Percentiles rank a stretch among this genome's conserved stretches.
phyloP scores from a whole-genome alignment of 2,888 invertebrate genomes.

The Halictus ligatus region DNA sequence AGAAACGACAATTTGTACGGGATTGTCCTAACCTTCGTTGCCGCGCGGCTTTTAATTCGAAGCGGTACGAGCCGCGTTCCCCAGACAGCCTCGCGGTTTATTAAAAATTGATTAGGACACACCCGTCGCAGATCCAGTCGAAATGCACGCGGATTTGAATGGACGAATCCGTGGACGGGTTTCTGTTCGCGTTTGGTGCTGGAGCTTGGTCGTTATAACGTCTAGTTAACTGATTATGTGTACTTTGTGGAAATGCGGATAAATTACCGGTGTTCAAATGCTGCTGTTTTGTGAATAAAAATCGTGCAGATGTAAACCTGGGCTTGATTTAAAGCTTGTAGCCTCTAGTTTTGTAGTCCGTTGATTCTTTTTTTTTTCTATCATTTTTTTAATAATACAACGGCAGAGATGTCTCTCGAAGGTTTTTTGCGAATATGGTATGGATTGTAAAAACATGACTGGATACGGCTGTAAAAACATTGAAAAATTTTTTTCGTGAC shows the following conservation, averaged over 20 bases:
- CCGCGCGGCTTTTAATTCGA: constrained; percentile 41
- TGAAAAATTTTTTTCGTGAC: no score
- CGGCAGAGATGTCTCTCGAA: no score
- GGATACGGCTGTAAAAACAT: no score
- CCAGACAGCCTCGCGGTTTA: constrained; percentile 15
- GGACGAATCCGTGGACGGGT: not conserved
- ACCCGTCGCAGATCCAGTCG: not conserved
- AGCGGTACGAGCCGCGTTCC: not conserved
- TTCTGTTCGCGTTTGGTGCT: not conserved
- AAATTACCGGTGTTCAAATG: not conserved
- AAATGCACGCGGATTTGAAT: not conserved
- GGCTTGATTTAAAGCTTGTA: no score
- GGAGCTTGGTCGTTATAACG: not conserved
- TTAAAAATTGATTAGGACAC: constrained; percentile 36
- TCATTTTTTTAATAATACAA: no score
- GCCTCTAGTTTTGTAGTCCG: no score
- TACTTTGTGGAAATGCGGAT: not conserved
- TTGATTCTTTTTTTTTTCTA: no score
- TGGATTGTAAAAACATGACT: no score
- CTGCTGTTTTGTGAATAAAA: not conserved
- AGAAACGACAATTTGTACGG: constrained; percentile 48
- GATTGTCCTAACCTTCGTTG: constrained; percentile 48
- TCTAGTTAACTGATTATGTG: not conserved
- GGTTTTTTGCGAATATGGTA: no score
- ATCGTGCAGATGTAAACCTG: no score